Conservation (phyloP, 2,113 vertebrate species). For the Heliornis fulica region DNA sequence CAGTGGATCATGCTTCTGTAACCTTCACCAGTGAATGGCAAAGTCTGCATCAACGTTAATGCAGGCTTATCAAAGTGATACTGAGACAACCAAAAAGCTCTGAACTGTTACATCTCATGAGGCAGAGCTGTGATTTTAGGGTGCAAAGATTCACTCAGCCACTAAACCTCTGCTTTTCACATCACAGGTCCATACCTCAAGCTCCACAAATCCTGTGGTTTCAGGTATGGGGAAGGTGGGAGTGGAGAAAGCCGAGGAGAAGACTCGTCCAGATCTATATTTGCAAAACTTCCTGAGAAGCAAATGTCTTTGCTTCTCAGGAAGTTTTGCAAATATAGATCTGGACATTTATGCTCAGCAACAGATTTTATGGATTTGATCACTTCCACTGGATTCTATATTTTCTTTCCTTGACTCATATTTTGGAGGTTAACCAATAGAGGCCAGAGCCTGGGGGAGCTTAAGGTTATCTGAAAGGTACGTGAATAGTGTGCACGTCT, state of each 20-base stretch:
- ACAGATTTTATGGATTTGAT: neutral
- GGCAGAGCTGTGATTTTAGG: neutral
- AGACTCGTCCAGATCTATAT: neutral
- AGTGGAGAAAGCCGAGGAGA: neutral
- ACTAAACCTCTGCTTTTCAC: neutral
- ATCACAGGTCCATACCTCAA: neutral
- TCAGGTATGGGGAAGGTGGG: neutral
- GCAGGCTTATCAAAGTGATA: neutral
- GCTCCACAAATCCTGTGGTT: neutral
- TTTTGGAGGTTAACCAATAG: neutral
- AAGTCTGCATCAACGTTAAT: neutral
- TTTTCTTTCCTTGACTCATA: neutral
- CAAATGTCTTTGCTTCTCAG: neutral
- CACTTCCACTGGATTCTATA: neutral
- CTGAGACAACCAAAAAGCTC: neutral
- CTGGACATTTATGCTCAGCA: neutral
- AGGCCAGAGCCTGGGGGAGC: neutral
- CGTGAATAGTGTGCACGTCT: neutral
- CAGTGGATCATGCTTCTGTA: neutral
- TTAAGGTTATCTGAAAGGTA: neutral
- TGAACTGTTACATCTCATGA: neutral
- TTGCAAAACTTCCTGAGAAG: neutral
- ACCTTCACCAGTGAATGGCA: neutral
- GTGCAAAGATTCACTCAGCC: neutral
- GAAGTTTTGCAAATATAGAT: neutral